These are phyloP conservation scores for Myripristis murdjan DNA, from an alignment of 2,797 vertebrate species.

Conservation along the genomic window DNA sequence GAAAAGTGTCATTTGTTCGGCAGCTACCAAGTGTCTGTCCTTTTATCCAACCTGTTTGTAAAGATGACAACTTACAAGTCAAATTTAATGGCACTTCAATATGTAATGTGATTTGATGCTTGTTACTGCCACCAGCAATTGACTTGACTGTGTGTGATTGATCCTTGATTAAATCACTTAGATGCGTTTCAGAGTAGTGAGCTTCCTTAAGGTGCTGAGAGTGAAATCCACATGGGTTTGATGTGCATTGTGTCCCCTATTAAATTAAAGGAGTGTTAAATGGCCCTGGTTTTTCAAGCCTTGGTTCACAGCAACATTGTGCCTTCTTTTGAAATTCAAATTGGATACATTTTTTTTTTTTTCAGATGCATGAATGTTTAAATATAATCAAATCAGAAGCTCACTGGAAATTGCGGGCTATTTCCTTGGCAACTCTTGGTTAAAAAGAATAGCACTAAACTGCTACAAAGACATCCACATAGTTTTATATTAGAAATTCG, in stretches of 20 bases:
- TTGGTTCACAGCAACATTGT: not conserved
- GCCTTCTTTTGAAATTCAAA: conserved; percentile 37
- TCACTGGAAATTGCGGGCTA: not conserved
- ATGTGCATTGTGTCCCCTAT: not conserved
- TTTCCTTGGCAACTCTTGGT: not conserved
- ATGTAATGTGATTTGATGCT: not conserved
- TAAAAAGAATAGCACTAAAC: not conserved
- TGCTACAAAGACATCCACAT: not conserved
- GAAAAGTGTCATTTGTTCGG: not conserved
- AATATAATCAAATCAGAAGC: not conserved
- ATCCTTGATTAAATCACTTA: conserved; percentile 7
- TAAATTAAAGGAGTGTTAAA: conserved; percentile 23
- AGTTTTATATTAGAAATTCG: not conserved
- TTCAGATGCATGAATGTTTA: conserved; percentile 18
- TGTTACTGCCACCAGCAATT: not conserved
- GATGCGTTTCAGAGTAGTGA: not conserved
- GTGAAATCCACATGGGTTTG: not conserved
- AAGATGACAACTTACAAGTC: not conserved
- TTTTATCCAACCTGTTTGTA: not conserved
- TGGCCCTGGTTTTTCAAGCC: conserved; percentile 9
- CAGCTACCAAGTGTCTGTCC: not conserved
- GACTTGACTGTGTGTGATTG: not conserved
- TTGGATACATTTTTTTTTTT: not conserved
- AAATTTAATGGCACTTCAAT: not conserved
- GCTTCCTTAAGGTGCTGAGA: not conserved